Conservation (phyloP, 2,113 vertebrate genomes). For the Ageneiosus marmoratus region DNA sequence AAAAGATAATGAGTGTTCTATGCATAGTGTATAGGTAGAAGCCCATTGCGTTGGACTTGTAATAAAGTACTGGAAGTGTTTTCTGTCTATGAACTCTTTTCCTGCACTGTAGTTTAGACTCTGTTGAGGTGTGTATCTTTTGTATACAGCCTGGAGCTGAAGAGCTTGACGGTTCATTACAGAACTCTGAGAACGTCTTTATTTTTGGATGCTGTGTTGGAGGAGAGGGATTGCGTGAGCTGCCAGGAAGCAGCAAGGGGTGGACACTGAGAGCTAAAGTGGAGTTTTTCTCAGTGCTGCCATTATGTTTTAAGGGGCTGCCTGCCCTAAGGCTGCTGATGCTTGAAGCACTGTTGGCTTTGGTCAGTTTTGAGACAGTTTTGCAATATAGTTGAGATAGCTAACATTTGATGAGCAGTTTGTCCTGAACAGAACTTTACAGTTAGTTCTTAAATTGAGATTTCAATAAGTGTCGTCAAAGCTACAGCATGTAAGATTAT, state of each 20-base stretch:
- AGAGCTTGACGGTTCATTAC: constrained; percentile 58
- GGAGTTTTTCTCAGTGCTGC: constrained; percentile 54
- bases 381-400: constrained; percentile 31
- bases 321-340: constrained; percentile 49
- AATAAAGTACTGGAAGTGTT: constrained; percentile 29
- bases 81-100: constrained; percentile 42
- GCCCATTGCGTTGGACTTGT: constrained; percentile 4
- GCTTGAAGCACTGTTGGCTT: constrained; percentile 40
- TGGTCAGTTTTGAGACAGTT: constrained; percentile 50
- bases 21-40: background rate
- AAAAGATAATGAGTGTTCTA: constrained; percentile 20
- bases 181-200: constrained; percentile 54
- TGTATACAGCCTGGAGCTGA: constrained; percentile 57
- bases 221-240: constrained; percentile 53
- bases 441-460: constrained; percentile 21
- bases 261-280: constrained; percentile 50
- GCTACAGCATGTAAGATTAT: background rate
- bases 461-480: background rate
- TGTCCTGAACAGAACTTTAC: background rate
- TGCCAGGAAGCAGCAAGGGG: constrained; percentile 56
- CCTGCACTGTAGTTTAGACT: constrained; percentile 51
- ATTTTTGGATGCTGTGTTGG: constrained; percentile 60
- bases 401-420: constrained; percentile 4
- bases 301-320: constrained; percentile 54
- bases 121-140: constrained; percentile 52